These are phyloP conservation scores for Cybosia mesomella DNA, from an alignment of 2,888 invertebrate genomes.

Conservation along the genomic window DNA sequence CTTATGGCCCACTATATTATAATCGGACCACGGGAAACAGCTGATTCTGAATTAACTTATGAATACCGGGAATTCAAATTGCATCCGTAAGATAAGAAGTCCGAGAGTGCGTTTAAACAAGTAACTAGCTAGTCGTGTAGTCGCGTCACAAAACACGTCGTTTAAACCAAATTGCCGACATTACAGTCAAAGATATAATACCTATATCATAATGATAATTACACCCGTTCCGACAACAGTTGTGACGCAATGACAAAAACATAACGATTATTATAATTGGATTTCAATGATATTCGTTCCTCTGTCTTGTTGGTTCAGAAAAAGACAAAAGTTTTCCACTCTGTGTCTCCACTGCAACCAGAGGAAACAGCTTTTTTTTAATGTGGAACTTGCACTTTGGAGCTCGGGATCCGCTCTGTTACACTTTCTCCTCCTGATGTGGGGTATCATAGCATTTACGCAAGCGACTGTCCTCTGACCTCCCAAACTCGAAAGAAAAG, in stretches of 20 bases:
- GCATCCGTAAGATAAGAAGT: neutral
- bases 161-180: conserved; percentile 35
- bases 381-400: too few species aligned
- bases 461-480: neutral
- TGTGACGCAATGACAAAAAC: conserved; percentile 27
- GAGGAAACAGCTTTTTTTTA: too few species aligned
- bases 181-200: conserved; percentile 26
- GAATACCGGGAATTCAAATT: too few species aligned
- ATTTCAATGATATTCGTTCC: conserved; percentile 8
- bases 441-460: neutral
- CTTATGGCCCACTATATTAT: too few species aligned
- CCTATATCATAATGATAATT: conserved; percentile 36
- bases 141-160: conserved; percentile 33
- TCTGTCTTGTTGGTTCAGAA: conserved; percentile 9
- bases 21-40: too few species aligned
- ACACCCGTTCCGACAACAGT: conserved; percentile 19
- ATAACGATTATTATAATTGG: conserved; percentile 20
- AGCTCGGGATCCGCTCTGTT: too few species aligned
- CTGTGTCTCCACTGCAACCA: too few species aligned
- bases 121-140: neutral
- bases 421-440: too few species aligned
- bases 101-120: neutral
- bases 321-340: neutral
- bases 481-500: neutral
- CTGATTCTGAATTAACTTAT: too few species aligned